Evolutionary conservation across 2,113 vertebrate genomes (phyloP), one percentile per base, ranked within the genome.

Genomic region (Uropsilus gracilis): DNA sequence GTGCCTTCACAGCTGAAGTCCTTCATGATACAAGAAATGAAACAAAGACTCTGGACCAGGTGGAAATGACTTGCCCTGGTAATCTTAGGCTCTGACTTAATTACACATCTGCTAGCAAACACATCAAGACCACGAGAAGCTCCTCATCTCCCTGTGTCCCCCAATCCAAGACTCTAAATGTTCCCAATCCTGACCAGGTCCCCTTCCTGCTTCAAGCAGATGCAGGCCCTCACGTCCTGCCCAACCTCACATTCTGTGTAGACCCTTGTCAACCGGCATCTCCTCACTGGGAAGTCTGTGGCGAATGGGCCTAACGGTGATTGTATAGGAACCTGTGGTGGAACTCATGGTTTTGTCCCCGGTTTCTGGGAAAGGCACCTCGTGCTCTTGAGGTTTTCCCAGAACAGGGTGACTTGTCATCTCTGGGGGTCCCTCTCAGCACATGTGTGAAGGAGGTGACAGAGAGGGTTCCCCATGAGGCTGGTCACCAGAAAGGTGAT

Each of bases 141-240:
- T 2, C 26, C 42, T 81, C 28, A 8, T 9, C 20, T 83, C n/a
- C n/a, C 78, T 32, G 20, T 20, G 13, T 2, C 64, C 55, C 16
- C 55, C 44, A 8, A 39, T 6, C 24, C 9, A 42, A 64, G 44
- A 2, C 57, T 69, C 76, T 55, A 37, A 8, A 0, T 14, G 12
- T 32, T 5, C 80, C 37, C 28, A n/a, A 1, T 26, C 55, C 14
- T 68, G 53, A 5, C 55, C n/a, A 63, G 42, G 42, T 1, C 5
- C 24, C 17, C 57, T 39, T 44, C 6, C 10, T 1, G 26, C 57
- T 32, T 16, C 48, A 16, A 17, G 53, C 55, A 48, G 32, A 53
- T 0, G 0, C 5, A 22, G 77, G 14, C 13, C 55, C 30, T 18
- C 20, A 28, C 16, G 5, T 17, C 14, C 37, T 20, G n/a, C 0